A percentile compares a stretch with the other conserved stretches of the same genome.
These are phyloP conservation scores for Cerceris rybyensis DNA, from an alignment of 2,888 invertebrate genomes.

Conservation along the genomic window DNA sequence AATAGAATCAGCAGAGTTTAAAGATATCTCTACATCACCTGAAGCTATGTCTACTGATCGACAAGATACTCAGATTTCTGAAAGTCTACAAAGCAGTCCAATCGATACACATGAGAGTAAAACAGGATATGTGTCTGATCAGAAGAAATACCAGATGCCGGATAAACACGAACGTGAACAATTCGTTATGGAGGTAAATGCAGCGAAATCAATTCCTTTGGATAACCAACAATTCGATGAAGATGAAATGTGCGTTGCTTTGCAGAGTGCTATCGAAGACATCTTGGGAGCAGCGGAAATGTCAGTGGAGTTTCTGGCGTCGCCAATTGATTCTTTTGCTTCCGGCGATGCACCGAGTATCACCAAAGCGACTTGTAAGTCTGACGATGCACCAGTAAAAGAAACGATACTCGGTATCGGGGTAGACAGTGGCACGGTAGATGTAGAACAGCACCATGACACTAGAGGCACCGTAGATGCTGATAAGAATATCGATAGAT, in stretches of 20 bases:
- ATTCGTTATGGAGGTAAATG: constrained; percentile 70
- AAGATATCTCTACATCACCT: too few relatives aligned
- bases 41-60: too few relatives aligned
- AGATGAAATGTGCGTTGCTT: constrained; percentile 70
- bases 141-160: constrained; percentile 8
- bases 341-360: constrained; percentile 70
- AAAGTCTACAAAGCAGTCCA: neutral
- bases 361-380: constrained; percentile 77
- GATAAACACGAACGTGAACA: constrained; percentile 67
- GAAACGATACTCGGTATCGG: constrained; percentile 71
- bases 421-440: constrained; percentile 80
- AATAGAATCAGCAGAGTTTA: too few relatives aligned
- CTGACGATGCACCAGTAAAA: constrained; percentile 74
- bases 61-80: neutral
- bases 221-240: constrained; percentile 61
- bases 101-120: neutral
- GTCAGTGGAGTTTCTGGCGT: constrained; percentile 40
- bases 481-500: constrained; percentile 56
- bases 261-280: constrained; percentile 72
- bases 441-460: constrained; percentile 78
- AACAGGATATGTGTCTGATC: constrained; percentile 6
- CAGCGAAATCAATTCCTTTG: constrained; percentile 26
- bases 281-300: constrained; percentile 29
- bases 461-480: constrained; percentile 77
- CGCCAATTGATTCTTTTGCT: constrained; percentile 60